Evolutionary conservation across 2,113 vertebrate species (phyloP).

Genomic region (Arvicanthis niloticus): DNA sequence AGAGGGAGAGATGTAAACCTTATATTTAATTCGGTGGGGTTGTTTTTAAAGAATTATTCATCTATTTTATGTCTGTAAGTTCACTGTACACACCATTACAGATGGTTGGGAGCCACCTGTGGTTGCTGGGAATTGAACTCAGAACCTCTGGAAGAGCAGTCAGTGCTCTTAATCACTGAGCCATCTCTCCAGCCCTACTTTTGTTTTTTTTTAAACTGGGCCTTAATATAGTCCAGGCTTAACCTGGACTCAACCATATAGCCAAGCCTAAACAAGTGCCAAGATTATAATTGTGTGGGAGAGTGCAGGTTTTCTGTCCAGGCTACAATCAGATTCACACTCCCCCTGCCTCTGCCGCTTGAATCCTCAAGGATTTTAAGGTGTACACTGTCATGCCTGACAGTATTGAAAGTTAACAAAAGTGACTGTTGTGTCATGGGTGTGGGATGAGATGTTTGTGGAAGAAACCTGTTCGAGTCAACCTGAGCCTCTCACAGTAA

Average conservation of each 20-base stretch:
- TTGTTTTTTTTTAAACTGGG: not conserved
- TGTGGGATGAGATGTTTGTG: not conserved
- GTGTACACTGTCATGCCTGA: not conserved
- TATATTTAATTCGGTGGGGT: not conserved
- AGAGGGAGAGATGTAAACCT: not conserved
- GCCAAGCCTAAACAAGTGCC: not conserved
- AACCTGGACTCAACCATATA: not conserved
- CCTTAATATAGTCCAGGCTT: not conserved
- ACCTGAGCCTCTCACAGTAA: not conserved
- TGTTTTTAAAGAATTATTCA: too few relatives aligned
- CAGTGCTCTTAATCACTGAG: too few relatives aligned
- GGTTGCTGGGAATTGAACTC: too few relatives aligned
- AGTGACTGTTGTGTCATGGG: not conserved
- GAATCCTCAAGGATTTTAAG: not conserved
- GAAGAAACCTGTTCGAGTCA: not conserved
- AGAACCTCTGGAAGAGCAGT: too few relatives aligned
- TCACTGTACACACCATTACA: too few relatives aligned
- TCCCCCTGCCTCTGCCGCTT: not conserved
- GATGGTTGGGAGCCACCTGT: too few relatives aligned
- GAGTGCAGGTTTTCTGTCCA: not conserved
- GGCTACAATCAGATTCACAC: not conserved
- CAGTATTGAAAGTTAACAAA: not conserved
- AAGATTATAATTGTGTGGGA: too few relatives aligned
- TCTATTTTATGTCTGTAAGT: too few relatives aligned
- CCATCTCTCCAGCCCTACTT: too few relatives aligned